These are phyloP conservation scores for Holothuria leucospilota DNA, from an alignment of 53 echinoderm and acorn worm genomes.

Conservation along the genomic window DNA sequence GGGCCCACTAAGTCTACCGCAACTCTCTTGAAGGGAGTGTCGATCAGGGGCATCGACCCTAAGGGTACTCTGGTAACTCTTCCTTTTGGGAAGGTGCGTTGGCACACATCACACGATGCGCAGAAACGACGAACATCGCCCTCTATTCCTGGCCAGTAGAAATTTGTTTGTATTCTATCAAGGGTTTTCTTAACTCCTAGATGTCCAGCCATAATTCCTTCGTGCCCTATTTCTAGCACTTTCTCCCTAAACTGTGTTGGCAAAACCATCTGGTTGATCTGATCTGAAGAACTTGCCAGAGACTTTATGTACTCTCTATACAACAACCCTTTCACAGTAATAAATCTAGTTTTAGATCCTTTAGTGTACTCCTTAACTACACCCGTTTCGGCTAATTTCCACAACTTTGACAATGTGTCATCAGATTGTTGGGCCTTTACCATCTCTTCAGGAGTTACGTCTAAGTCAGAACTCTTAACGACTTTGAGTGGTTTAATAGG, in stretches of 20 bases:
- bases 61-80: slow-evolving; percentile 47
- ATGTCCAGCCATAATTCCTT: slow-evolving; percentile 55
- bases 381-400: neutral
- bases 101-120: slow-evolving; percentile 57
- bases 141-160: slow-evolving; percentile 59
- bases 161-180: slow-evolving; percentile 41
- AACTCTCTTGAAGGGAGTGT: slow-evolving; percentile 42
- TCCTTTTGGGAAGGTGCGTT: slow-evolving; percentile 53
- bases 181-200: slow-evolving; percentile 41
- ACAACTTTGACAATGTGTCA: neutral
- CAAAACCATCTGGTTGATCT: slow-evolving; percentile 51
- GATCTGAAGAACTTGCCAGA: no score
- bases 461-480: neutral
- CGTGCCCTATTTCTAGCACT: slow-evolving; percentile 55
- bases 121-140: slow-evolving; percentile 51
- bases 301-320: neutral
- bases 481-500: slow-evolving; percentile 1
- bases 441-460: neutral
- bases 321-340: neutral
- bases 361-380: neutral
- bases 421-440: neutral
- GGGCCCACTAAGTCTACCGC: slow-evolving; percentile 42
- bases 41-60: slow-evolving; percentile 48
- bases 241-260: slow-evolving; percentile 30
- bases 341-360: neutral